phyloP scores from a whole-genome alignment of 2,888 invertebrate genomes.

The Netelia virgata region DNA sequence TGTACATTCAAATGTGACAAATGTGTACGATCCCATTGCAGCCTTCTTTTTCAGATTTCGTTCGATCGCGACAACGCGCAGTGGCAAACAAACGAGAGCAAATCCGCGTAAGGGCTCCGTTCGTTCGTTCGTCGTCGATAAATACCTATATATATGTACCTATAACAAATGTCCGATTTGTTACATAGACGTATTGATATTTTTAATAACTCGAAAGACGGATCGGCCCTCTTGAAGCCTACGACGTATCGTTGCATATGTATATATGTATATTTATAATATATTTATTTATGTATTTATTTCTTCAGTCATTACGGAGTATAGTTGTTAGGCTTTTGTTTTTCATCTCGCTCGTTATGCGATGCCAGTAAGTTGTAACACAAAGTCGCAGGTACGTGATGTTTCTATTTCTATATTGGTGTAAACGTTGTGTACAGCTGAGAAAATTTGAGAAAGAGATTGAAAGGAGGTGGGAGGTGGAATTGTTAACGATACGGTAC shows the following conservation, averaged over 20 bases:
- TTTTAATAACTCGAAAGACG: constrained; percentile 50
- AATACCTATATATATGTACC: not conserved
- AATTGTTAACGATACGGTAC: not conserved
- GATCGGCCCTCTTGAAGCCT: not conserved
- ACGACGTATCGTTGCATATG: not conserved
- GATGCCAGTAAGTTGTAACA: constrained; percentile 82
- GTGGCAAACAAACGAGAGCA: constrained; percentile 72
- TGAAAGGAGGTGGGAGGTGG: not conserved
- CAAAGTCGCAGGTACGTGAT: constrained; percentile 73
- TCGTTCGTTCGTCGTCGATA: not conserved
- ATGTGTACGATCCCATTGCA: constrained; percentile 30
- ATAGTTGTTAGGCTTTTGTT: constrained; percentile 45
- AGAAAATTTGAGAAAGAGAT: not conserved
- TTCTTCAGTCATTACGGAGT: constrained; percentile 36
- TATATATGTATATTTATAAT: not conserved
- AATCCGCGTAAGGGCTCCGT: constrained; percentile 32
- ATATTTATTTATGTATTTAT: not conserved
- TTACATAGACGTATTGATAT: constrained; percentile 47
- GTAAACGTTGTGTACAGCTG: not conserved
- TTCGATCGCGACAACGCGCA: constrained; percentile 67
- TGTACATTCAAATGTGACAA: constrained; percentile 17
- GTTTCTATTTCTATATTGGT: constrained; percentile 11
- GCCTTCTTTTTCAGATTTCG: not conserved
- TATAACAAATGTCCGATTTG: constrained; percentile 35
- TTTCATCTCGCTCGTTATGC: constrained; percentile 77